Evolutionary conservation across 2,797 vertebrate species (phyloP), one percentile per base, ranked within the genome.

Genomic region (Tenualosa thibaudeaui): DNA sequence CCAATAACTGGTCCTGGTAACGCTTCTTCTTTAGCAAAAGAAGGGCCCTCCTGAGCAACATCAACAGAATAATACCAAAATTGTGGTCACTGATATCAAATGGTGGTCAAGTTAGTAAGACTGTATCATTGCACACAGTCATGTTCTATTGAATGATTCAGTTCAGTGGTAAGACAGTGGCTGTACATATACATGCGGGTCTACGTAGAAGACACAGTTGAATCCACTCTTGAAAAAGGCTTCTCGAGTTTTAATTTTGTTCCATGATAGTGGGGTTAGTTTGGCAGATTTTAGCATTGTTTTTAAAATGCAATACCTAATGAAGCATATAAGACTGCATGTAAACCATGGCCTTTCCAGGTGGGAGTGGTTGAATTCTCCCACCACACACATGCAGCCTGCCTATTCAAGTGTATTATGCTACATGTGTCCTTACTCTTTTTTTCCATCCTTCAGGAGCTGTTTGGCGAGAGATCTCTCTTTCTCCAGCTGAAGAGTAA

Each of bases 1-100:
- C 96, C 83, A 98, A 93, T 0, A 99, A 95, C 84, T 97, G 97
- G 90, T 98, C 97, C 90, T 96, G 96, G 90, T 97, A 98, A 0
- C 96, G 94, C 82, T 98, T 99, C 91, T 98, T 98, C 95, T 96
- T 98, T 0, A 99, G 96, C 87, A 98, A 90, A 37, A 97, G 92
- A 92, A 97, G 88, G 51, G 97, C 97, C 87, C 97, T 98, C 75
- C 98, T 99, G 93, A 0, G 89, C 86, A 3, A 81, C 68, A 58
- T 90, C 49, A 12, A 43, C 62, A 88, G 65, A 81, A 83, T 2
- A n/a, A 62, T 60, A 19, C 13, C 12, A 15, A 12, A 68, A 7
- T 1, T 1, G 46, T 49, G 4, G 7, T 49, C 46, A 49, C 46
- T 49, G 46, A 49, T 58, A 19, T 17, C 56, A 58, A 22, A 4